Conservation (phyloP, 2,888 invertebrate species). For the Eueremaeus valkanovi region DNA sequence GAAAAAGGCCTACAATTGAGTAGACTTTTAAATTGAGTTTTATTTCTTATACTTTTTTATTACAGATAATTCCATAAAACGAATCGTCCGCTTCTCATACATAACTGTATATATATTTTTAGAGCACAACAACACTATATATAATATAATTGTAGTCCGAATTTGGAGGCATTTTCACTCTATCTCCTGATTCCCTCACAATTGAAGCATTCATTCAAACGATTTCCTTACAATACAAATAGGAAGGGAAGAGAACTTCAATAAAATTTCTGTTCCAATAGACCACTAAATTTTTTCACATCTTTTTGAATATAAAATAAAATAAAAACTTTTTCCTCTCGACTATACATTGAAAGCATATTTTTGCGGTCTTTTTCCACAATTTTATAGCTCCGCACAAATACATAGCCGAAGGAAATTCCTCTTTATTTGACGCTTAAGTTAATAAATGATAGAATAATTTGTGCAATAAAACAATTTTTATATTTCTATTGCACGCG, state of each 20-base stretch:
- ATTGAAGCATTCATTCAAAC: constrained; percentile 5
- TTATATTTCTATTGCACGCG: not conserved
- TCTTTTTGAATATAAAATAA: too few species aligned
- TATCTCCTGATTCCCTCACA: not conserved
- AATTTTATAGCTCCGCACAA: not conserved
- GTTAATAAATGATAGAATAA: constrained; percentile 24
- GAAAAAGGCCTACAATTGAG: not conserved
- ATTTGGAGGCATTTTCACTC: not conserved
- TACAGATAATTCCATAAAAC: constrained; percentile 3
- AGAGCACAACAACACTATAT: not conserved
- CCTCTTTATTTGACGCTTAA: not conserved
- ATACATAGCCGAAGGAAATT: not conserved
- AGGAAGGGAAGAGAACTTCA: not conserved
- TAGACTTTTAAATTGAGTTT: constrained; percentile 7
- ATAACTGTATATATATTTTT: too few species aligned
- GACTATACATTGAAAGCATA: too few species aligned
- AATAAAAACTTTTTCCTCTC: too few species aligned
- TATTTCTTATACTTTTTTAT: not conserved
- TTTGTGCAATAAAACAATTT: constrained; percentile 24
- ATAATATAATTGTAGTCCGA: too few species aligned
- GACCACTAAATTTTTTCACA: too few species aligned
- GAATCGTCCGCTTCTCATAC: not conserved
- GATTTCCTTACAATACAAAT: not conserved
- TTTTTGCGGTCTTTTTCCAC: not conserved
- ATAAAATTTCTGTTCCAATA: not conserved